These are phyloP conservation scores for Mnemiopsis leidyi DNA, from an alignment of 37 sponge, comb jelly and placozoan genomes.

Conservation along the genomic window DNA sequence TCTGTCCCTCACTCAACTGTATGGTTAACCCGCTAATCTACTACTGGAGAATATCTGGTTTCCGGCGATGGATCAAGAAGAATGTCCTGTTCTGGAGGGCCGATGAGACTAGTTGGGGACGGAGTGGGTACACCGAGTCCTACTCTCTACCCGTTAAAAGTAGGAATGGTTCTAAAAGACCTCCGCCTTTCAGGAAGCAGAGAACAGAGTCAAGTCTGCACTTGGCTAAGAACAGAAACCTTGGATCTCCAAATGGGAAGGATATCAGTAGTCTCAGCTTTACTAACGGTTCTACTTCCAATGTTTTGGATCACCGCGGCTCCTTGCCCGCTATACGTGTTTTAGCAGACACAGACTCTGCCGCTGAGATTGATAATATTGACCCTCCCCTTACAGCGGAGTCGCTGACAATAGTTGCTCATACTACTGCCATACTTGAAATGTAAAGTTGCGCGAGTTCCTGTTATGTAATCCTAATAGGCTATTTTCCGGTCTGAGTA, in stretches of 20 bases:
- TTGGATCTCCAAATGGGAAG: not conserved
- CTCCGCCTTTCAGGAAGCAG: not conserved
- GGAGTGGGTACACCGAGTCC: not conserved
- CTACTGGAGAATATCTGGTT: slow-evolving; percentile 41
- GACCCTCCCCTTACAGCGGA: not conserved
- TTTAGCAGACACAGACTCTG: too few species aligned
- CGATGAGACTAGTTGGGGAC: not conserved
- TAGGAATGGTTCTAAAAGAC: not conserved
- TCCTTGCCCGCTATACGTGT: not conserved
- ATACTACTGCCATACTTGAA: not conserved
- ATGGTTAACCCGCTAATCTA: slow-evolving; percentile 11
- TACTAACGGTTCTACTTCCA: not conserved
- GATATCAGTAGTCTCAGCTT: not conserved
- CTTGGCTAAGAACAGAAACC: not conserved
- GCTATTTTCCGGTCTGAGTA: too few species aligned
- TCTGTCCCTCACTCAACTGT: not conserved
- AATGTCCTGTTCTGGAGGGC: not conserved
- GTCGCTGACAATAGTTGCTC: not conserved
- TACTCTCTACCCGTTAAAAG: not conserved
- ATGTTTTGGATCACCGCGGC: not conserved
- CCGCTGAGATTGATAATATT: not conserved
- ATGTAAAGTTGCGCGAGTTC: too few species aligned
- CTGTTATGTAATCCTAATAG: too few species aligned
- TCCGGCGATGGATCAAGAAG: slow-evolving; percentile 2
- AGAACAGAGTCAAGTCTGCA: not conserved